Base-by-base conservation (phyloP, 92 coral and sea anemone species). In the Zoanthus gigantus region DNA sequence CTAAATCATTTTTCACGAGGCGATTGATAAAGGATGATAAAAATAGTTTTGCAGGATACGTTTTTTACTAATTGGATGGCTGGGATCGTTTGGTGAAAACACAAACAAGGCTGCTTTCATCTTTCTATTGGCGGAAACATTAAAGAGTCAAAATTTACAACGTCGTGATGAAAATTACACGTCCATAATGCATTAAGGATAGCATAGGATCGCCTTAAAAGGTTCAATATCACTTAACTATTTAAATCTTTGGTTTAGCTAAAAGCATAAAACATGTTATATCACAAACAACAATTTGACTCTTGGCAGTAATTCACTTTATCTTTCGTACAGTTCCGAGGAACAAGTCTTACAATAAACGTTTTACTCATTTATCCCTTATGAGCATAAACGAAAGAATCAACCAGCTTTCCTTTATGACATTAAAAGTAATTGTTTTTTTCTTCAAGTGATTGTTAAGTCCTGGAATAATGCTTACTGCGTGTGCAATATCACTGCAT, bases 41-140 rank as follows among this genome's bases (percentile, higher is more conserved):
- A 14, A 58, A 11, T 11, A 11, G 66, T 58, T 14, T 58, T 14
- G 58, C 58, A 53, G 58, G 28, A 63, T 63, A 18, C 23, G 37
- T 80, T 37, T 50, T 80, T 42, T 4, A 80, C 74, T 80, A 61
- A 80, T 61, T 80, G 32, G 83, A 45, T 50, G 74, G 85, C 16
- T 66, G 45, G 73, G 57, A 80, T 80, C 1, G 23, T 28, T 67
- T 56, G 61, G 37, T 61, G 44, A 80, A 63, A 80, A 80, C 85
- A 47, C 85, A 80, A 80, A 80, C 74, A 80, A 63, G 61, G 74
- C 74, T 80, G 73, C 72, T 37, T 80, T 79, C 72, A 42, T 76
- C 42, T n/a, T 47, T 63, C 58, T 63, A 58, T n/a, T 80, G 73
- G 85, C 85, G 85, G 85, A 80, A 80, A 80, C 85, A 80, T 80